Evolutionary conservation across 2,113 vertebrate genomes (phyloP).

Genomic region (Tupaia tana): DNA sequence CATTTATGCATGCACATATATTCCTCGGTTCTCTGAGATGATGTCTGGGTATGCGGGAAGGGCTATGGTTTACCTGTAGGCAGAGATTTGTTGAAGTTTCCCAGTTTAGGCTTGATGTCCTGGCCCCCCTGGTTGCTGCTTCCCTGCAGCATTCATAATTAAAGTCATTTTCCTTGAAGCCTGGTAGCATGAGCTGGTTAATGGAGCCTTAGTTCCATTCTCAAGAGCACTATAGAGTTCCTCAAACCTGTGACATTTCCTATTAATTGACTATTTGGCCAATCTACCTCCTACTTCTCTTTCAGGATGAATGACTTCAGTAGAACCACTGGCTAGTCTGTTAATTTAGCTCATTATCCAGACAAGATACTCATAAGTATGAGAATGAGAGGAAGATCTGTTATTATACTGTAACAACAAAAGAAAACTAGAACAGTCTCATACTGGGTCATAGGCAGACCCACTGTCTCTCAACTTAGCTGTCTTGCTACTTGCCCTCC

Average conservation of each 20-base stretch:
- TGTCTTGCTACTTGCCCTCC: background rate
- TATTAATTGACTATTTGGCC: background rate
- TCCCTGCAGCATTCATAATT: background rate
- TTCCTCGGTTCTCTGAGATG: background rate
- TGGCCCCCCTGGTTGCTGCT: background rate
- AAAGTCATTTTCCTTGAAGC: background rate
- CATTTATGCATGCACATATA: fast-evolving
- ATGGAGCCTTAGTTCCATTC: background rate
- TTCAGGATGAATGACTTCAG: background rate
- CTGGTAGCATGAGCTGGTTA: background rate
- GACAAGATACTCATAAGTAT: background rate
- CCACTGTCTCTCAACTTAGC: background rate
- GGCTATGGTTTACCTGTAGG: background rate
- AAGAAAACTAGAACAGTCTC: background rate
- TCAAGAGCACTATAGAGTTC: background rate
- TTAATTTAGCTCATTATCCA: background rate
- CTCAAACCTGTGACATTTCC: background rate
- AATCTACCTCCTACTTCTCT: background rate
- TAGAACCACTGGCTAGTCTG: background rate
- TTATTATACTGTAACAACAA: background rate
- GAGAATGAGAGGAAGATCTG: background rate
- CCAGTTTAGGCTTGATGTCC: background rate
- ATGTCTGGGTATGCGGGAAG: background rate
- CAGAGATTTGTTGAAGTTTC: background rate
- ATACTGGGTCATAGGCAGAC: background rate